Evolutionary conservation across 2,797 vertebrate genomes (phyloP), one percentile per base, ranked within the genome.

Genomic region (Hippopotamyrus pictus): DNA sequence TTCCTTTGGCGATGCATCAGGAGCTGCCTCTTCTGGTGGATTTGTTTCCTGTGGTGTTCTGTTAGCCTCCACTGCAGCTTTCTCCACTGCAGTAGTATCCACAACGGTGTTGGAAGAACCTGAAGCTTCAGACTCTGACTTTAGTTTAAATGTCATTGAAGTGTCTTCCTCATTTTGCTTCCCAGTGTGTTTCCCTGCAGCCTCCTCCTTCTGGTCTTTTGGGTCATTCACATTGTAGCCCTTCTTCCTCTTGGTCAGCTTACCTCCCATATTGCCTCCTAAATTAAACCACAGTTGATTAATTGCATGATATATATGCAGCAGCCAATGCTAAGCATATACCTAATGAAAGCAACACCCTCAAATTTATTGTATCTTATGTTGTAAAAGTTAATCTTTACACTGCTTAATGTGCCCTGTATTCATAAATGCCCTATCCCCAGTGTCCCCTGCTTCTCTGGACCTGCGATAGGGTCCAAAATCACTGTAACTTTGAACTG

Each of bases 201-300:
- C 85, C 62, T 95, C 98, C 93, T 98, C 97, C 90, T 97, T 97
- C 90, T 97, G 96, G 91, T 97, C 97, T 91, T 96, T 96, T 46
- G 96, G 96, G 91, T 99, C 98, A 1, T 97, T 99, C 92, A 99
- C 98, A 90, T 98, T 98, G 93, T 99, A 99, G 87, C 97, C 98
- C 97, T 99, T 99, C 97, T 97, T 99, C 95, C 97, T 98, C 96
- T 97, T 99, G 96, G 97, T 98, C 92, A 99, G 95, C 94, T 98
- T 99, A 91, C 97, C 98, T 96, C 98, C 98, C 98, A 99, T 99
- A 91, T 88, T 94, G 92, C 90, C 76, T 92, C 94, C 96, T 97
- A 91, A 89, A 89, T 41, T 76, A 89, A 76, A 53, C 48, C 83
- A 89, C 19, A 37, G 11, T 17, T 89, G 33, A 76, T 86, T 73